Evolutionary conservation across 2,888 invertebrate genomes (phyloP).

Genomic region (Eustalomyia histrio): DNA sequence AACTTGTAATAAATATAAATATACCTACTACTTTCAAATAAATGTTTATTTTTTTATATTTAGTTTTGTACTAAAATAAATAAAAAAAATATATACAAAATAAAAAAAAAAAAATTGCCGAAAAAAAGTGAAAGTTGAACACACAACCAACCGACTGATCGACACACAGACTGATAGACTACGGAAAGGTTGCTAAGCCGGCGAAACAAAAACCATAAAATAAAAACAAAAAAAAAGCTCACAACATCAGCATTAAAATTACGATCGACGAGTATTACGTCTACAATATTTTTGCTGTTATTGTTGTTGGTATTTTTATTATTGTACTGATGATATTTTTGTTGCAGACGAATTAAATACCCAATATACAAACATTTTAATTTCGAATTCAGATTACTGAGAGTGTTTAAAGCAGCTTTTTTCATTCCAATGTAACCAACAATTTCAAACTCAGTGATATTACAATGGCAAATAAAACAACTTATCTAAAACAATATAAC

Average conservation of each 20-base stretch:
- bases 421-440: too few relatives aligned
- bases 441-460: too few relatives aligned
- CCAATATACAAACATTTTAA: not conserved
- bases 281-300: not conserved
- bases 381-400: not conserved
- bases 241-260: constrained; percentile 17
- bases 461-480: too few relatives aligned
- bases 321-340: not conserved
- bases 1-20: constrained; percentile 42
- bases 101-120: constrained; percentile 69
- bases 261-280: constrained; percentile 45
- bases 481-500: too few relatives aligned
- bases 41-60: constrained; percentile 46
- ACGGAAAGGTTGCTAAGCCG: constrained; percentile 38
- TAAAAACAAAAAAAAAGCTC: constrained; percentile 1
- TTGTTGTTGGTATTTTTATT: not conserved
- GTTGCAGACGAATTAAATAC: not conserved
- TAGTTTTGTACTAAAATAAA: constrained; percentile 32
- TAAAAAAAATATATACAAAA: constrained; percentile 21
- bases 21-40: constrained; percentile 58
- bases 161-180: constrained; percentile 12
- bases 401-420: too few relatives aligned
- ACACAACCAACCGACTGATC: constrained; percentile 16
- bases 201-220: constrained; percentile 12
- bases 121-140: constrained; percentile 79